Base-by-base conservation (phyloP, 2,113 vertebrate species). In the Psophia crepitans region DNA sequence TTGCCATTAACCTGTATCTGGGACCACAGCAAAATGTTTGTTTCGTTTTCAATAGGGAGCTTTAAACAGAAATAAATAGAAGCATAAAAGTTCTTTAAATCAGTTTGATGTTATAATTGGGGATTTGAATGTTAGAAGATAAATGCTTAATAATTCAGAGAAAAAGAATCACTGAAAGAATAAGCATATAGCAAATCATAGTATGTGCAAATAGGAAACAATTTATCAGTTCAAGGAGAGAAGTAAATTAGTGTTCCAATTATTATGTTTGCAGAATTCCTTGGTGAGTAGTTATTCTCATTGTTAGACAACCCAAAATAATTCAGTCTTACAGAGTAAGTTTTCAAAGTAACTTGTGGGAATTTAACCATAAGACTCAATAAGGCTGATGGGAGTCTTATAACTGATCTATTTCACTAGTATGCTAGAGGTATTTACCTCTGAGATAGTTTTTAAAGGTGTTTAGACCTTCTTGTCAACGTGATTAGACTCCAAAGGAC, bases 201-300 rank as follows among this genome's bases (percentile, higher is more conserved):
- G 43, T 30, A 69, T 68, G 64, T 48, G 78, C 64, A 95, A 97
- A 96, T 65, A 93, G 30, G 69, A 92, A 93, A 87, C 33, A 74
- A 97, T 95, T 97, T 93, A 96, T 95, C 8, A 11, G 75, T 88
- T 94, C 71, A 82, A 74, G 61, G 17, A 90, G 60, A 91, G 75
- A 93, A 93, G 84, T 70, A 97, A 97, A 97, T 95, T 94, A 93
- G 64, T 61, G 75, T 65, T 96, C 57, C 65, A 95, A 91, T 97
- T 96, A 94, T 79, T 93, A 87, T 86, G 88, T 74, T 95, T 93
- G 57, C 54, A 87, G 81, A 94, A 97, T 88, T 96, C 94, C 91
- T 90, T 95, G 27, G 83, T 92, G 86, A 70, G 16, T 68, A 87
- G 41, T 95, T 96, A 60, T 92, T 96, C 63, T 88, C 32, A 48